Base-by-base conservation (phyloP, 1,140 invertebrate species). In the Pseudobourletiella spinata region DNA sequence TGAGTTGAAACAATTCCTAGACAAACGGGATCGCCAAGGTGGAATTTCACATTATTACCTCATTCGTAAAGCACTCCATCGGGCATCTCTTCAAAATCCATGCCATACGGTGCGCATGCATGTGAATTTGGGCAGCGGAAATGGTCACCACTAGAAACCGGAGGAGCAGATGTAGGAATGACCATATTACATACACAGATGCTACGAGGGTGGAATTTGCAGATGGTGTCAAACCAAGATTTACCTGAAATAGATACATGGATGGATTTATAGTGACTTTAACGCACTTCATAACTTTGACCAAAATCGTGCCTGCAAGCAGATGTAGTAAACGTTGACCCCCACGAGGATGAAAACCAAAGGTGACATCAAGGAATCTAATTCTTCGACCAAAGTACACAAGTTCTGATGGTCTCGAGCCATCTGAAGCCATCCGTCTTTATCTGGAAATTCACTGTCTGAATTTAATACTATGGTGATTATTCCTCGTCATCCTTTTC, bases 291-390 rank as follows among this genome's bases (percentile, higher is more conserved):
- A n/a, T n/a, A n/a, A n/a, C n/a, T n/a, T n/a, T n/a, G n/a, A n/a
- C n/a, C n/a, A n/a, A 39, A 39, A 11, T 39, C 46, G 11, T 39
- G 62, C 64, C 56, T 62, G 60, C 6, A 66, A 22, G 26, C 64
- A 66, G n/a, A 59, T 51, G 29, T 59, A 59, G 35, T 55, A 66
- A 30, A 55, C 48, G 32, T 66, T 66, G 4, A 61, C 48, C 18
- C 59, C 43, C 39, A 61, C 59, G 3, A 46, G 58, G 1, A 39
- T 24, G 22, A 66, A 66, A 35, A 62, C 42, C 1, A 66, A n/a
- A 3, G 64, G 64, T 18, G 59, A 59, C 2, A 66, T 25, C 26
- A 66, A 61, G 2, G 32, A 24, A 16, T 59, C 60, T 28, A 66
- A 55, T 18, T 30, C 22, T 46, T 59, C 26, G 1, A 66, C 25